Base-by-base conservation (phyloP, 2,113 vertebrate species). In the Syngnathus scovelli region DNA sequence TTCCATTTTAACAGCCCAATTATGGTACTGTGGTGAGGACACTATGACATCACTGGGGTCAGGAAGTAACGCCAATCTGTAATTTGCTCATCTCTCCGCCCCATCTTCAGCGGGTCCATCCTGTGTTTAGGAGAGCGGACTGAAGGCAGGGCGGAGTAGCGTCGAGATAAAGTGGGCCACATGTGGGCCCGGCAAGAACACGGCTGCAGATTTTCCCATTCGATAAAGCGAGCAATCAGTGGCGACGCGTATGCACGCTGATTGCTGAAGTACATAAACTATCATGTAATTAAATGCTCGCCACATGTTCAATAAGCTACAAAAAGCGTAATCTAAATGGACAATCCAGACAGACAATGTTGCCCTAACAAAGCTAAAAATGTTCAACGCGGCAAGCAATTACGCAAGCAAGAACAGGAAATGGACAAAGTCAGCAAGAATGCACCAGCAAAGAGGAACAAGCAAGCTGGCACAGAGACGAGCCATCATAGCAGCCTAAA, bases 141-240 rank as follows among this genome's bases (percentile, higher is more conserved):
- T 21, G 79, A 85, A 85, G 75, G 61, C 70, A 73, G 82, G 87
- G 85, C 3, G 70, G 65, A 77, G 75, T 62, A 59, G 70, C 72
- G n/a, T 9, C 1, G 8, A 72, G 86, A 91, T 87, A 84, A 86
- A 88, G 78, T 68, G 41, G 76, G 49, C 78, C 72, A 52, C 72
- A 61, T 71, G 70, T 61, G 82, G 78, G 68, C 77, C 78, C 36
- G 18, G 59, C 83, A 87, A 80, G 79, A 86, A 84, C 84, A 72
- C 61, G 23, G 52, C 66, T 64, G 64, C 21, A 84, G 90, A 91
- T 90, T 90, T 89, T 89, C 88, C 86, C 88, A 88, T 77, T 87
- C 61, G 90, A 91, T 90, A 90, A 84, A 69, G 48, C 54, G 23
- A 41, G 61, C 11, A 62, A 62, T 44, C 41, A 77, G 66, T 60